Base-by-base conservation (phyloP, 2,888 invertebrate genomes). In the Choristoneura rosaceana region DNA sequence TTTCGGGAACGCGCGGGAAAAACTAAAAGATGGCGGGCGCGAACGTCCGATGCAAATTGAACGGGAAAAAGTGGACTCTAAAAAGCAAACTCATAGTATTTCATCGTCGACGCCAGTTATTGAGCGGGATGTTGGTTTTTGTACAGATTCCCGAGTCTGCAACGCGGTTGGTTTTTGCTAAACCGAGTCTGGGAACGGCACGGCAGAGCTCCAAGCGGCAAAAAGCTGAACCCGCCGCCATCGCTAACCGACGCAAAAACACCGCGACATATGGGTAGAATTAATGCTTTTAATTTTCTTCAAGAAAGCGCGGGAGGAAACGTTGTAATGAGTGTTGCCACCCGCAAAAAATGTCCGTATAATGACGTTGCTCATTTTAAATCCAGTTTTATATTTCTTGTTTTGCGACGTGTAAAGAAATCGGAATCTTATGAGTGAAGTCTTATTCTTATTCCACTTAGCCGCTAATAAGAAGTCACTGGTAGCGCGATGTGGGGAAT, bases 231-330 rank as follows among this genome's bases (percentile, higher is more conserved):
- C 76, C 67, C 45, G 81, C 89, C 87, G 90, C 90, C 90, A 90
- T 90, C 79, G 81, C 86, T 85, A 87, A 87, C 86, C 84, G 84
- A 76, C 76, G 80, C 85, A 90, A 93, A 91, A 91, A 91, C 87
- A 71, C 78, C 81, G 86, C 89, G 86, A 91, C 90, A 87, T 90
- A 91, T 90, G 89, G 90, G 88, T 89, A 88, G 89, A 91, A 92
- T 93, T 92, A 93, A 92, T 92, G 90, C 90, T 93, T 71, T 93
- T 93, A 93, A 93, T 93, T 93, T 93, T 91, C 90, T 90, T 90
- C 87, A 92, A 93, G 93, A 93, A 92, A 92, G 92, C 89, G 90
- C 92, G 88, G 89, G 91, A 93, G 93, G 93, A 93, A 93, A 91
- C 90, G 88, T 88, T 88, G 90, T 90, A 93, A 93, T 93, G 91